These are phyloP conservation scores for Centropristis striata DNA, from an alignment of 2,113 vertebrate species.

Conservation along the genomic window DNA sequence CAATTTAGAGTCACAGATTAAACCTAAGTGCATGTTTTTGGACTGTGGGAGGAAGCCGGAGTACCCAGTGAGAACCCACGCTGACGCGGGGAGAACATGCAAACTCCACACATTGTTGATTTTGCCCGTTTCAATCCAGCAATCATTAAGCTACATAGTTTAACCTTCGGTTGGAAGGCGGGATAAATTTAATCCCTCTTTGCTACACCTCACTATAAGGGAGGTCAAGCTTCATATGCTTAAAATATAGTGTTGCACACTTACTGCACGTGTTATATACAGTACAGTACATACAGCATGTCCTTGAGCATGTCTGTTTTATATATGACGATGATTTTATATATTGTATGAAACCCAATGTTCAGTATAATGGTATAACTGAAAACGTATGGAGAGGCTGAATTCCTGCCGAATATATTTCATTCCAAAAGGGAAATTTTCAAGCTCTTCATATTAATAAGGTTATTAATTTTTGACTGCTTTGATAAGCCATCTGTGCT, in stretches of 20 bases:
- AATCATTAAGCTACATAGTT: slow-evolving; percentile 4
- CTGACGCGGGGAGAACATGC: too few relatives aligned
- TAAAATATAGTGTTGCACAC: slow-evolving; percentile 8
- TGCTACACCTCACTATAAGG: background rate
- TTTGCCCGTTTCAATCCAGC: background rate
- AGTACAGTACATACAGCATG: background rate
- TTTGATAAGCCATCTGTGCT: slow-evolving; percentile 27
- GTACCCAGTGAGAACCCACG: too few relatives aligned
- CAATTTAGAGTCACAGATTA: too few relatives aligned
- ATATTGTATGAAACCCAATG: too few relatives aligned
- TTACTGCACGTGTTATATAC: background rate
- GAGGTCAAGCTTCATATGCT: slow-evolving; percentile 6
- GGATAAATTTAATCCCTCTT: slow-evolving; percentile 12
- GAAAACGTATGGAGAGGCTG: background rate
- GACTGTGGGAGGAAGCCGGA: too few relatives aligned
- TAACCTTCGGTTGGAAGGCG: slow-evolving; percentile 9
- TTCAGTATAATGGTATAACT: background rate
- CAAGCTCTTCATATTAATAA: background rate
- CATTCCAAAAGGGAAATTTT: background rate
- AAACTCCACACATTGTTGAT: too few relatives aligned
- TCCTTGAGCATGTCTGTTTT: slow-evolving; percentile 5
- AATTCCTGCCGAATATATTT: background rate
- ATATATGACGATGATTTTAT: background rate
- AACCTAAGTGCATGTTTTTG: too few relatives aligned
- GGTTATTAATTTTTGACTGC: slow-evolving; percentile 1